Conservation (phyloP, 1,140 invertebrate species). For the Cherax destructor region DNA sequence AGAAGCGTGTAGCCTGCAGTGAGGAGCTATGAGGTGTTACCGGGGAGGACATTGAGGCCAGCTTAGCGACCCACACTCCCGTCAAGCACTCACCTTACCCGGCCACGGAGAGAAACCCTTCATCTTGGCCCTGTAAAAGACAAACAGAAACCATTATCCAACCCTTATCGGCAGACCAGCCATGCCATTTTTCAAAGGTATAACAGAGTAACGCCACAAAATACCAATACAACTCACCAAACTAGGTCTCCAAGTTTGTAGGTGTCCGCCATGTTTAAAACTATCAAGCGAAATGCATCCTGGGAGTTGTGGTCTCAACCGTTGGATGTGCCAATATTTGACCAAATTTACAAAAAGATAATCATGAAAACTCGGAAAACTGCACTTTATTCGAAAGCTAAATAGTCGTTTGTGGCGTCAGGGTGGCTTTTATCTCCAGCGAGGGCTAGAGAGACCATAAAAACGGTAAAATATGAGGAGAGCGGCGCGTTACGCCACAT, state of each 20-base stretch:
- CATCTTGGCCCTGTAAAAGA: constrained; percentile 74
- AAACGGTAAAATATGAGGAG: background rate
- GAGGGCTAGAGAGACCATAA: no score
- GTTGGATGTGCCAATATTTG: background rate
- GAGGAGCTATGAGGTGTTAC: background rate
- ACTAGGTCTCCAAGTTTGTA: constrained; percentile 71
- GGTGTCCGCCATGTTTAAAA: constrained; percentile 69
- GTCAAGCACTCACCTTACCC: constrained; percentile 69
- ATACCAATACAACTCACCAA: constrained; percentile 51
- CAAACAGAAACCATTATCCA: constrained; percentile 30
- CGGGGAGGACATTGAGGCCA: background rate
- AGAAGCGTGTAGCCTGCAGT: no score
- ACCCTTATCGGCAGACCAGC: background rate
- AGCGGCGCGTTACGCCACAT: constrained; percentile 9
- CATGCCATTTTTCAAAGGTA: background rate
- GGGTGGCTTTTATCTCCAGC: no score
- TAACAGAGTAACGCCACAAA: background rate
- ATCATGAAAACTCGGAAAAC: background rate
- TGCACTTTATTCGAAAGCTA: no score
- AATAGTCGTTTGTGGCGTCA: no score
- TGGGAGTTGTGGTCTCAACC: background rate
- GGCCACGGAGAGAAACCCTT: constrained; percentile 75
- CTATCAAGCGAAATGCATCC: constrained; percentile 27
- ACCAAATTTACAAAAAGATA: background rate
- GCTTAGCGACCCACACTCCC: constrained; percentile 2